phyloP scores from a whole-genome alignment of 2,113 vertebrate genomes.

The Helogale parvula region DNA sequence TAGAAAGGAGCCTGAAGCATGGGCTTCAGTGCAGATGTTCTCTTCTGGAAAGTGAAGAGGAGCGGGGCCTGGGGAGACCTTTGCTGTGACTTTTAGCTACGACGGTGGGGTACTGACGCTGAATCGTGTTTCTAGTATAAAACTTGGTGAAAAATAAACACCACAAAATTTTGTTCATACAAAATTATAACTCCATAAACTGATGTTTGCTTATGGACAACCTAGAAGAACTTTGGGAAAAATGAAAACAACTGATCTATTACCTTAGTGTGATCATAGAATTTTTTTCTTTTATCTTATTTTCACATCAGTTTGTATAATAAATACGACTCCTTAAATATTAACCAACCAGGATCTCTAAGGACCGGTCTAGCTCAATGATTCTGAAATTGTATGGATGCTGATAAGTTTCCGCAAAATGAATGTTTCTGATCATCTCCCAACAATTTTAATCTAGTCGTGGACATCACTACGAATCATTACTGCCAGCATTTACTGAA shows the following conservation, averaged over 20 bases:
- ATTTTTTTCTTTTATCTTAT: background rate
- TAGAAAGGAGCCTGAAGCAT: background rate
- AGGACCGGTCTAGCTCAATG: background rate
- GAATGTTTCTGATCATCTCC: background rate
- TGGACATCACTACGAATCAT: background rate
- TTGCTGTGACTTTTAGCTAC: background rate
- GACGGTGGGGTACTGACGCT: background rate
- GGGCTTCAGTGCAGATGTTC: background rate
- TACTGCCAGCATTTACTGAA: background rate
- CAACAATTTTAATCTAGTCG: background rate
- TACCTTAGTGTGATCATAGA: too few species aligned
- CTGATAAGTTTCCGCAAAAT: background rate
- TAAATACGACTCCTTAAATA: background rate
- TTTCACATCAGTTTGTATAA: background rate
- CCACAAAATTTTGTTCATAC: background rate
- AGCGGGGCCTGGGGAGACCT: background rate
- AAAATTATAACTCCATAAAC: background rate
- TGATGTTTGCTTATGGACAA: background rate
- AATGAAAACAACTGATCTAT: background rate
- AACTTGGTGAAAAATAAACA: background rate
- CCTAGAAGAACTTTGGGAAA: background rate
- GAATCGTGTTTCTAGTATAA: background rate
- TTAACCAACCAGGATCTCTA: background rate
- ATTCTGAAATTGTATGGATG: background rate
- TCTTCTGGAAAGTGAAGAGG: background rate